Evolutionary conservation across 2,113 vertebrate genomes (phyloP), one percentile per base, ranked within the genome.

Genomic region (Brachionichthys hirsutus): DNA sequence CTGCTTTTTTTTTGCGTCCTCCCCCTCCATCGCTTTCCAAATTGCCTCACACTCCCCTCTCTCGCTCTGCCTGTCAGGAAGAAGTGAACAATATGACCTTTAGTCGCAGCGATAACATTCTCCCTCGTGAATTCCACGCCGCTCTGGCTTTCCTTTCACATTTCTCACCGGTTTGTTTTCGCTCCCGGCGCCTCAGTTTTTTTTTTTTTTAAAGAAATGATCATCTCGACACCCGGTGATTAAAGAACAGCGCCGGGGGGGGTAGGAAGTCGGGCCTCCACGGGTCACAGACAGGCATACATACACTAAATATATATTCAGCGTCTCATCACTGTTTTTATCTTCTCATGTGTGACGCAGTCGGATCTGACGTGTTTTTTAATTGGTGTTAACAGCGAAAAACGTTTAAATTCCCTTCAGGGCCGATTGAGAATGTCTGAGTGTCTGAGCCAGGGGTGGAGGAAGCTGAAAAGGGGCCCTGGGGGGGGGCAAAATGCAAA

Each of bases 31-130:
- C 49, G 58, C 36, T 42, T 30, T 46, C 62, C 40, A 54, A 77
- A 70, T 64, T 73, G 55, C 54, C 18, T 51, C 44, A 43, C 66
- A 55, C 65, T 73, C 80, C 65, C 65, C 51, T 17, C 50, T 43
- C 55, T 49, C 51, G 6, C 62, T 45, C 62, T 4, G 46, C 47
- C 57, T 68, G 71, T 85, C 86, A 90, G 90, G 88, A 91, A 90
- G 76, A 65, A 75, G 74, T 73, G 82, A 90, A 91, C 90, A 91
- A 90, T 91, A 85, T 86, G 80, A 86, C 85, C 84, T 82, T 81
- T 80, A 80, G 73, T 82, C 44, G 12, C 71, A 51, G 78, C 61
- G 82, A 90, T 89, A 90, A 87, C 87, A 82, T 81, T 87, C 83
- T 78, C 88, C 70, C 77, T 52, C 38, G 38, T 65, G 72, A 81